Evolutionary conservation across 2,888 invertebrate genomes (phyloP), one percentile per base, ranked within the genome.

Genomic region (Diarsia dahlii): DNA sequence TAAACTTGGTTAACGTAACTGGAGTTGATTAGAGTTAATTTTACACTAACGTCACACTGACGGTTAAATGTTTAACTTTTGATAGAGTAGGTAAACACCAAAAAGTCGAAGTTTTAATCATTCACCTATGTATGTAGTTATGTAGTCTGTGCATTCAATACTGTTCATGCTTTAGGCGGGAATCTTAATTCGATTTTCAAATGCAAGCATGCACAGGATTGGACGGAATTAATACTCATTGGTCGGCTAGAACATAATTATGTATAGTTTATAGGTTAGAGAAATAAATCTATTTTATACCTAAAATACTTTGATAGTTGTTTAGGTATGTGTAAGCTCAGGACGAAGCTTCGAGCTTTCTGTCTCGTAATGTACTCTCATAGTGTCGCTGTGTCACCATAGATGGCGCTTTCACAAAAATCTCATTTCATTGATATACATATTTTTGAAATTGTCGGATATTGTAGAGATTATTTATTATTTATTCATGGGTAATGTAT

Each of bases 241-340:
- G 71, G 68, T 76, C 80, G 76, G 71, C 63, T 85, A 89, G 90
- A 86, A 87, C 85, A 86, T 90, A 89, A 87, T 89, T 93, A 91
- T 93, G 91, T 94, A 94, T 93, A 94, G 92, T 90, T 91, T 90
- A 88, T 94, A 93, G 93, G 92, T 90, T 95, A 95, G 93, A 92
- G 78, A 94, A 93, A 94, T 92, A 93, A 93, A 94, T 94, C 95
- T 96, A 96, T 96, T 96, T 96, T 96, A 95, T 96, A 96, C 95
- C 87, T 88, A 87, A 87, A 78, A 71, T 88, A 88, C 88, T 88
- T 88, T 80, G 50, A 82, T 88, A 88, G 88, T 82, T 58, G 81
- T 88, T 81, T 94, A 93, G 93, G 84, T 90, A 87, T 87, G 89
- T 87, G 88, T 89, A 90, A 92, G 83, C 87, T 84, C 91, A 87